A percentile compares a stretch with the other conserved stretches of the same genome.
phyloP scores from a whole-genome alignment of 2,113 vertebrate species.

The Aythya baeri region DNA sequence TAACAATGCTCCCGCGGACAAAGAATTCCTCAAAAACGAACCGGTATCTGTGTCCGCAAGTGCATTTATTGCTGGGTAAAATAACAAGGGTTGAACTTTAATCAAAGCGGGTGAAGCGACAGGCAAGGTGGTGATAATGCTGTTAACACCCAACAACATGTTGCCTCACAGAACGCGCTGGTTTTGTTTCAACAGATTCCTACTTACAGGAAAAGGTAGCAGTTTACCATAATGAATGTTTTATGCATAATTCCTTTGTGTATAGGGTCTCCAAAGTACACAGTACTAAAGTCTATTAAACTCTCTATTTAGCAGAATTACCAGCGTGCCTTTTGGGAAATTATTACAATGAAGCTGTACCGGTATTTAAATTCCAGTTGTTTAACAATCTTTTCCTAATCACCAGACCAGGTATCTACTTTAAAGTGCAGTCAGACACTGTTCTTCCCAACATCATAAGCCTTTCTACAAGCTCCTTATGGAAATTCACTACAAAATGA shows the following conservation, averaged over 20 bases:
- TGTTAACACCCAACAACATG: background rate
- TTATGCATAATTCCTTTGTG: constrained; percentile 80
- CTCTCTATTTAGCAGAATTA: constrained; percentile 82
- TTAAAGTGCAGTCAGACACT: constrained; percentile 64
- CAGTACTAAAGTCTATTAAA: constrained; percentile 82
- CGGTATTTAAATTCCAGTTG: constrained; percentile 78
- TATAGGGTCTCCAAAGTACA: constrained; percentile 78
- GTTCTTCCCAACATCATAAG: constrained; percentile 46
- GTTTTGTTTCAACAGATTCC: constrained; percentile 64
- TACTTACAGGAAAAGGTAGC: constrained; percentile 75
- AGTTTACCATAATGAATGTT: constrained; percentile 79
- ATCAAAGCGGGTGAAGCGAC: constrained; percentile 26
- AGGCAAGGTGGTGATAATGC: constrained; percentile 18
- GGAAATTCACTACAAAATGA: constrained; percentile 16
- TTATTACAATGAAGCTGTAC: constrained; percentile 72
- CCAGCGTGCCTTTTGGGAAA: constrained; percentile 77
- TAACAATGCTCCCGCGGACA: background rate
- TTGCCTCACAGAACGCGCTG: background rate
- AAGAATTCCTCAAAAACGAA: constrained; percentile 28
- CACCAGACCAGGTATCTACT: constrained; percentile 66
- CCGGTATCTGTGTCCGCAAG: background rate
- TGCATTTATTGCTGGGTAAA: background rate
- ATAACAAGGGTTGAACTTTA: background rate
- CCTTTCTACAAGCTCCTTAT: constrained; percentile 48
- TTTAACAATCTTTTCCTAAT: constrained; percentile 76